Evolutionary conservation across 2,113 vertebrate species (phyloP), one percentile per base, ranked within the genome.

Genomic region (Aegotheles bennettii): DNA sequence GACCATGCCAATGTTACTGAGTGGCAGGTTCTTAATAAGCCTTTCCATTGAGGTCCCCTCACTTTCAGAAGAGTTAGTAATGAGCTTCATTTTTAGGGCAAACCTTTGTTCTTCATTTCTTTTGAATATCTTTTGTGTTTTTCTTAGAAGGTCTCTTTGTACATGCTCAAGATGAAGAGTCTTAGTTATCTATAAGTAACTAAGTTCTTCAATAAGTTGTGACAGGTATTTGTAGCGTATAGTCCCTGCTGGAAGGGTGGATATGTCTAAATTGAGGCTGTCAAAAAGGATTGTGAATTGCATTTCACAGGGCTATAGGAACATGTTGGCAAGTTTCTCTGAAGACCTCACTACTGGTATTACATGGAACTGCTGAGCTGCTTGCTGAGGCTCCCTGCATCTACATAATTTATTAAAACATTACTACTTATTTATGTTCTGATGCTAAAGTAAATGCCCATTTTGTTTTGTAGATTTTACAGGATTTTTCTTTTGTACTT

Each of bases 401-500:
- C 80, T 96, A 74, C 87, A 97, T 97, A 87, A 94, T 97, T 97
- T 96, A 97, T 97, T 96, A 87, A 95, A 96, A 89, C 85, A 89
- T 96, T 96, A 48, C 94, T 96, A 89, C 93, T 97, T 97, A 92
- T 96, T 96, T 96, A 96, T 95, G 92, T 96, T 96, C 93, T 75
- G 82, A 89, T 96, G 91, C 84, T 96, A 36, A 94, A 88, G 91
- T 96, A 97, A 97, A 96, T 93, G 93, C 69, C 79, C 91, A n/a
- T 96, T 97, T 97, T 96, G 96, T 96, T 95, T 94, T 91, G 74
- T 82, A 95, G 92, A 48, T 65, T 96, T 94, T 96, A 94, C 93
- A 91, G 91, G 65, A 48, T 75, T 87, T 91, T 96, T 96, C 73
- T 84, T 82, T 50, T 13, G 38, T 93, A 53, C 78, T 87, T 93